These are phyloP conservation scores for Cecidostiba fungosa DNA, from an alignment of 2,888 invertebrate species.

Conservation along the genomic window DNA sequence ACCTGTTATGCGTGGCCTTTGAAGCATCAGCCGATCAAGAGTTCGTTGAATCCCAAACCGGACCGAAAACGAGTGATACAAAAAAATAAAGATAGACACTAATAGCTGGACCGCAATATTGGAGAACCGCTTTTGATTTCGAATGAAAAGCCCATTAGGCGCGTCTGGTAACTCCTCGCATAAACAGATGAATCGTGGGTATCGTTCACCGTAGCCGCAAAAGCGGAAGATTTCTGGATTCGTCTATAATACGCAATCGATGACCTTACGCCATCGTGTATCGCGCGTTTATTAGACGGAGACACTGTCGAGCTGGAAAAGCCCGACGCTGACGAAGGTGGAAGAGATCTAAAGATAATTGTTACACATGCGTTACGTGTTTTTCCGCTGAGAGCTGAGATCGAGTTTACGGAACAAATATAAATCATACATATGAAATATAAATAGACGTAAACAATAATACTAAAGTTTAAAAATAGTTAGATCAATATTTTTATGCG, in stretches of 20 bases:
- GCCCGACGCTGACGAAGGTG: not conserved
- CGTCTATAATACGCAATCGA: slow-evolving; percentile 11
- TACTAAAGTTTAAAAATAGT: too few relatives aligned
- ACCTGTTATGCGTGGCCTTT: not conserved
- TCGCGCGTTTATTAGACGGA: not conserved
- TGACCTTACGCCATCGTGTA: not conserved
- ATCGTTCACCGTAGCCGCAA: not conserved
- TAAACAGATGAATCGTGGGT: not conserved
- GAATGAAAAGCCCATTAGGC: not conserved
- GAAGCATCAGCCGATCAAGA: not conserved
- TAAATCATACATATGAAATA: not conserved
- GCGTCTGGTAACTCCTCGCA: not conserved
- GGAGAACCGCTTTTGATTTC: not conserved
- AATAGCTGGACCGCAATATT: not conserved
- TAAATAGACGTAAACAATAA: not conserved
- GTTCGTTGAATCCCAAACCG: slow-evolving; percentile 8
- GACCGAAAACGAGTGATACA: not conserved
- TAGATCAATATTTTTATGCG: too few relatives aligned
- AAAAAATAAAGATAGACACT: not conserved
- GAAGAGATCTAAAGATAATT: not conserved
- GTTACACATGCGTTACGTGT: not conserved
- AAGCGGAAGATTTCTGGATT: slow-evolving; percentile 8
- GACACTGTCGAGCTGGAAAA: not conserved
- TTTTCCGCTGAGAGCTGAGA: not conserved
- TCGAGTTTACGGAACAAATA: not conserved